Base-by-base conservation (phyloP, 2,113 vertebrate species). In the Speoplatyrhinus poulsoni region DNA sequence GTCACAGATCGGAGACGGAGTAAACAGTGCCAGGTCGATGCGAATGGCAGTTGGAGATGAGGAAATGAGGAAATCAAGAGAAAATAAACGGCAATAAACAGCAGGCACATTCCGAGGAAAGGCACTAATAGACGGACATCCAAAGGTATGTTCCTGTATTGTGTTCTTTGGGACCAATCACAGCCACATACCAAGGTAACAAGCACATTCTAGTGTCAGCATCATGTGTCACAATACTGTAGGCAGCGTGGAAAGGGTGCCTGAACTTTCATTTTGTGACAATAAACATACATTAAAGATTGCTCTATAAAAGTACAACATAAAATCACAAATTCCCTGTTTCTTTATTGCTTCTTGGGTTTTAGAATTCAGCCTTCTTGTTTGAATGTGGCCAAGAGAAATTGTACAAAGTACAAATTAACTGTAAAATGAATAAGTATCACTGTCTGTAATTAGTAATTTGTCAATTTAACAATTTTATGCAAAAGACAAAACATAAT, bases 81-180 rank as follows among this genome's bases (percentile, higher is more conserved):
- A 60, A 76, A 78, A 46, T 67, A 55, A 70, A 52, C 48, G 8
- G 41, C 19, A 74, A 46, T 53, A 60, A 17, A 0, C 46, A 61
- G 32, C 48, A 71, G 52, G 32, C 36, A 13, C 17, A 19, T 17
- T 26, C 26, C 46, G 12, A 67, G 60, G 50, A 8, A 63, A 36
- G n/a, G 0, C 69, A 58, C 72, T 61, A 55, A 6, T 12, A 33
- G 10, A 11, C 12, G 62, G 11, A 48, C 62, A 33, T 32, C 70
- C 62, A 52, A 67, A 69, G 33, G 60, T 41, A 55, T 16, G 53
- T 55, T 9, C 15, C 10, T 57, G 46, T 77, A 80, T 85, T 77
- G 79, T 4, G 49, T 12, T 79, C 75, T 72, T 81, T 65, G 75
- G 13, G 4, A n/a, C 52, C 52, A 65, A 76, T 86, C 66, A 75